Evolutionary conservation across 2,888 invertebrate genomes (phyloP), one percentile per base, ranked within the genome.

Genomic region (Entomobrya proxima): DNA sequence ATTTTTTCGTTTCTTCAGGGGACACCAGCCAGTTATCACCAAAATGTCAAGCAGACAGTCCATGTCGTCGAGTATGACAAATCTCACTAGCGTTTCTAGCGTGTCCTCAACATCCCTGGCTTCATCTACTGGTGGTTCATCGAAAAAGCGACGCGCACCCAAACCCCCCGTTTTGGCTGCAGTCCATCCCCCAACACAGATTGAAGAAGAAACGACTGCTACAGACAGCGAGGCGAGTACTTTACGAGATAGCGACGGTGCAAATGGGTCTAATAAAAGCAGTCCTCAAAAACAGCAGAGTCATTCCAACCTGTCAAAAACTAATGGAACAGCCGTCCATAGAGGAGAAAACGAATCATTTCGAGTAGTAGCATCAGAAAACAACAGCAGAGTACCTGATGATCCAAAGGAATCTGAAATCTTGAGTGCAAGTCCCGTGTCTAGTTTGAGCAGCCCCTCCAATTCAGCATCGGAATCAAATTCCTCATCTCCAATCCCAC

Each of bases 111-210:
- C 90, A 27, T 91, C 91, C 9, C 88, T 91, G 55, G 88, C 91
- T 90, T 55, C 91, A 93, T 90, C 90, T 9, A 87, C 88, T 52
- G 89, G 87, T 18, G 90, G 89, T 4, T 94, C 93, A 91, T 92
- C 92, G 50, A 91, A 94, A 87, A 94, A 94, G 91, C 94, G 94
- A 91, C 93, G 94, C 89, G 93, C 93, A 13, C 94, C 94, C 1
- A 93, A 93, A 32, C 93, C 93, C 21, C 93, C 93, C 92, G 89
- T 76, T 80, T 58, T 74, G 52, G 11, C 90, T 92, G 50, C 88
- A 11, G 52, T 85, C 5, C 78, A 86, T 24, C 72, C 81, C 21
- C 87, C 88, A 13, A 84, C 87, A 27, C 87, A 83, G 44, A 88
- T 87, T 67, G 78, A 87, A 24, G 89, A 89, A 21, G 90, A 90